These are phyloP conservation scores for Notamacropus eugenii DNA, from an alignment of 2,797 vertebrate genomes.

Conservation along the genomic window DNA sequence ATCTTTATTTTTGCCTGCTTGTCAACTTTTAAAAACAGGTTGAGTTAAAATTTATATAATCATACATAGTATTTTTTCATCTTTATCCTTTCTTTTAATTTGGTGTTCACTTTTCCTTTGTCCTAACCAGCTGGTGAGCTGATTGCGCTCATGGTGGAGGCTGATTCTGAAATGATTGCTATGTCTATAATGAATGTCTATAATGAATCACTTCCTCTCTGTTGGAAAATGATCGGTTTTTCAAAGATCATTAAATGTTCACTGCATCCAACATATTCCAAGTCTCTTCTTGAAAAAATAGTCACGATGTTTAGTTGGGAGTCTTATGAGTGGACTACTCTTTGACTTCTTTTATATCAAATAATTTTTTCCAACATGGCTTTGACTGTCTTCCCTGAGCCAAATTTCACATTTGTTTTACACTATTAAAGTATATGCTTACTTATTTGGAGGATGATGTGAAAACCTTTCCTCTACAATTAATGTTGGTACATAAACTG, in stretches of 20 bases:
- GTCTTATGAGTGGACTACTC: not conserved
- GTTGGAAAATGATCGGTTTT: not conserved
- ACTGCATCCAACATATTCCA: not conserved
- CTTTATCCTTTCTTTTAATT: not conserved
- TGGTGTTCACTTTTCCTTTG: not conserved
- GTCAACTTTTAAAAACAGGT: not conserved
- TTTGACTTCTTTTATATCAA: not conserved
- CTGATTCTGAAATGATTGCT: not conserved
- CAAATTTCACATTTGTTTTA: not conserved
- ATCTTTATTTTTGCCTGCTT: not conserved
- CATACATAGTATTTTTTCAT: not conserved
- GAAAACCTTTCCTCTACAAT: not conserved
- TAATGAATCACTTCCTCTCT: not conserved
- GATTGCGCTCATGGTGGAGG: not conserved
- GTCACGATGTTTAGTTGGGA: not conserved
- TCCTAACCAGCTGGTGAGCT: not conserved
- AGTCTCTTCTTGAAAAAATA: not conserved
- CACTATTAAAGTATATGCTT: not conserved
- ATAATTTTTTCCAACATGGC: not conserved
- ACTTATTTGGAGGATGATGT: not conserved
- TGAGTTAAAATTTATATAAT: not conserved
- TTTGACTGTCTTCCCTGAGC: not conserved
- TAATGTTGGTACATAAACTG: not conserved
- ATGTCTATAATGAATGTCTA: not conserved
- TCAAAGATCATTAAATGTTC: not conserved